A percentile compares a stretch with the other conserved stretches of the same genome.
Evolutionary conservation across 64 coral and sea anemone genomes (phyloP).

Genomic region (Cladopsammia gracilis): DNA sequence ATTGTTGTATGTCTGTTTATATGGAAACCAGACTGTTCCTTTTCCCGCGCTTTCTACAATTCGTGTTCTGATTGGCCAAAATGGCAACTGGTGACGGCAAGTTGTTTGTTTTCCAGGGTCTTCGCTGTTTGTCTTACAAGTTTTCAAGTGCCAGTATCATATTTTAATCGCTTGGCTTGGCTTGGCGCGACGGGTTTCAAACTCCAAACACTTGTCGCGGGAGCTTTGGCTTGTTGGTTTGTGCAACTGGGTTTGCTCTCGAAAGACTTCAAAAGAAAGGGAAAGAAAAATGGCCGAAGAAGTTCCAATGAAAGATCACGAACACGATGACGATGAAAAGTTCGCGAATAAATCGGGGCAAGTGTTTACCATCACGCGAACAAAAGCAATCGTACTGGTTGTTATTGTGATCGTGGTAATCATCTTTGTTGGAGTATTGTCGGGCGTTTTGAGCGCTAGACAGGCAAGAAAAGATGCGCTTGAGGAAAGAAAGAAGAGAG

Average conservation of each 20-base stretch:
- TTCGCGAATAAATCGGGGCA: not conserved
- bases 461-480: slow-evolving; percentile 53
- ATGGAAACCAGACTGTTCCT: not conserved
- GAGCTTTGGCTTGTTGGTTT: too few relatives aligned
- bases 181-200: too few relatives aligned
- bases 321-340: not conserved
- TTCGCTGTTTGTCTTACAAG: not conserved
- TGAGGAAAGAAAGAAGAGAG: not conserved
- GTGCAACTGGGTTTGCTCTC: not conserved
- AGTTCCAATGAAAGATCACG: slow-evolving; percentile 29
- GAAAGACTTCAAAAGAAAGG: not conserved
- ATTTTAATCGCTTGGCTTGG: not conserved
- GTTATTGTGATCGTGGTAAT: slow-evolving; percentile 53
- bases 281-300: slow-evolving; percentile 39
- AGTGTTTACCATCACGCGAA: slow-evolving; percentile 54
- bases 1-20: not conserved
- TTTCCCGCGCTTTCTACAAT: not conserved
- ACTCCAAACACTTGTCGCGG: too few relatives aligned
- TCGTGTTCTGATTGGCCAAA: not conserved
- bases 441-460: slow-evolving; percentile 67
- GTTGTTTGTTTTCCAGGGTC: not conserved
- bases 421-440: slow-evolving; percentile 51
- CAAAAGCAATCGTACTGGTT: slow-evolving; percentile 24
- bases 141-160: not conserved
- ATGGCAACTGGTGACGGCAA: not conserved